Evolutionary conservation across 2,113 vertebrate genomes (phyloP), one percentile per base, ranked within the genome.

Genomic region (Colius striatus): DNA sequence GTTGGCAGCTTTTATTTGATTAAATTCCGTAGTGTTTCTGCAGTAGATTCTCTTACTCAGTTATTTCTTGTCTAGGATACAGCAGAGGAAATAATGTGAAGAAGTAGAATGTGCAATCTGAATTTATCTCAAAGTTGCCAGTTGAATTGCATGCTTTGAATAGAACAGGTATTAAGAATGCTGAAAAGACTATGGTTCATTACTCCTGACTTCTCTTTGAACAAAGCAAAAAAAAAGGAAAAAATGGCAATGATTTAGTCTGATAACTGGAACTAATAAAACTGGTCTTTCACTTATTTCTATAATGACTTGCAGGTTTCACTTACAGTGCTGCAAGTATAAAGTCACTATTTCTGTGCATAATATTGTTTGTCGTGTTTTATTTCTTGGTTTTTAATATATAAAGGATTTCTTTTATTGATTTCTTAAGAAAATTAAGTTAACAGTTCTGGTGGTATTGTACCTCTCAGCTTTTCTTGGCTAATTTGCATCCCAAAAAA

Each of bases 401-500:
- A 19, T 43, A 43, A 91, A 89, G 14, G 17, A 34, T 79, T 76
- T 87, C 58, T 81, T 72, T 34, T 32, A n/a, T 61, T 79, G 27
- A 84, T 63, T 91, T 89, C 32, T 71, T 79, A 38, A 13, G 41
- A 47, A 92, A 94, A 73, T 79, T 79, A 85, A 83, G 66, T 48
- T 2, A 88, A 41, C 1, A 2, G 1, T 62, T 79, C 36, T 1
- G 0, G 41, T 84, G 17, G 11, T 54, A 36, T 86, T 90, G 68
- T 36, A 75, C n/a, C 18, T 82, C 54, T 91, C 47, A 82, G 20
- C 29, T 83, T 92, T 91, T 80, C 50, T 77, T 58, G 36, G 45
- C 30, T 88, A 23, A 87, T 88, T 94, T 91, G 55, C 86, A 67
- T 55, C 55, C 43, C 63, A 86, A 74, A 85, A 19, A 80, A 91